Percentiles rank a stretch among this genome's conserved stretches.
Conservation (phyloP, 2,113 vertebrate species). For the Globicephala melas region DNA sequence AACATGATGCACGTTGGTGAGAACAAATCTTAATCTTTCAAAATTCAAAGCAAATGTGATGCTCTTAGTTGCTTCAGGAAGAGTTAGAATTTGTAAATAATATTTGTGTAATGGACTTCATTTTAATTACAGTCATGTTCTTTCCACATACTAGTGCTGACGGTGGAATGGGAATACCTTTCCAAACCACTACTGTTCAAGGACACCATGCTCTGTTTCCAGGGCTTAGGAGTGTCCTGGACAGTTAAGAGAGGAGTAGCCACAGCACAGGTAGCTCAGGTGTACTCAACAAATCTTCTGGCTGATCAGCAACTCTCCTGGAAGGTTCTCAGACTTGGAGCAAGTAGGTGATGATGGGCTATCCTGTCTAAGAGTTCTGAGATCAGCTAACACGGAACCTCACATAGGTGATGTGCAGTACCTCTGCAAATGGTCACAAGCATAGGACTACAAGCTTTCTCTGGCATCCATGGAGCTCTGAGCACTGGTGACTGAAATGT, state of each 20-base stretch:
- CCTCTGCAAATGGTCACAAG: not conserved
- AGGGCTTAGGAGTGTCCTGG: not conserved
- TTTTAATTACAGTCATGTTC: not conserved
- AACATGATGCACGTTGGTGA: not conserved
- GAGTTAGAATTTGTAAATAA: not conserved
- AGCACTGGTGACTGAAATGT: not conserved
- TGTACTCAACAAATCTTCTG: not conserved
- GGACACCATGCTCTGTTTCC: not conserved
- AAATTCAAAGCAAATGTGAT: not conserved
- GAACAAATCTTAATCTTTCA: not conserved
- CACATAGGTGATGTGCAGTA: not conserved
- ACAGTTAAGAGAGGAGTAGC: not conserved
- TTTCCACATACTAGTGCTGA: not conserved
- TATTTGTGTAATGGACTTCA: not conserved
- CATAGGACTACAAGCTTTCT: not conserved
- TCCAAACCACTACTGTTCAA: not conserved
- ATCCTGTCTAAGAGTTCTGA: too few relatives aligned
- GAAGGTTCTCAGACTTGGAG: not conserved
- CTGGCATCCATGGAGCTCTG: not conserved
- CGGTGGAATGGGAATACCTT: not conserved
- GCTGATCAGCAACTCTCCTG: not conserved
- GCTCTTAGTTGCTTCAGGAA: not conserved
- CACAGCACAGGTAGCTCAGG: not conserved
- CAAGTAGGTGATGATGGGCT: not conserved
- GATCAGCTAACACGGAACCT: not conserved